Conservation (phyloP, 2,797 vertebrate species). For the Coreius guichenoti region DNA sequence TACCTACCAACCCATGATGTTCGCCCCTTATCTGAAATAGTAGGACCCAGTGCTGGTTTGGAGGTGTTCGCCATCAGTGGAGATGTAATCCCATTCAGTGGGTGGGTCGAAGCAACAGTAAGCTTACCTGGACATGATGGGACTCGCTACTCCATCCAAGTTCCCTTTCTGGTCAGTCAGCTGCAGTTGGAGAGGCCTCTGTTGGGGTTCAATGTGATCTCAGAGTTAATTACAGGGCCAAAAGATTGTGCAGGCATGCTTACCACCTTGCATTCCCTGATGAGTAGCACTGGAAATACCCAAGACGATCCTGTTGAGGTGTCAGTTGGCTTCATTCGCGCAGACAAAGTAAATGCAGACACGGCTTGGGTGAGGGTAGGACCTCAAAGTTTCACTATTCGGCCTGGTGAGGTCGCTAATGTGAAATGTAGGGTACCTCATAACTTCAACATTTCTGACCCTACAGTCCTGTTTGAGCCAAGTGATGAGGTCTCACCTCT, state of each 20-base stretch:
- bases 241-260: neutral
- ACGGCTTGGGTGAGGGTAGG: neutral
- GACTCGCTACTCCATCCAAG: neutral
- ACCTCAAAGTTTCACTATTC: neutral
- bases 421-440: neutral
- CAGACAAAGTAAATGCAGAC: neutral
- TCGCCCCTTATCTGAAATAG: neutral
- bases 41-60: conserved; percentile 5
- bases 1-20: neutral
- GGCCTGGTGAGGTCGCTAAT: neutral
- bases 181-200: neutral
- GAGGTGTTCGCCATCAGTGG: neutral
- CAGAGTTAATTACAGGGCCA: neutral
- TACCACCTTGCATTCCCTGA: neutral
- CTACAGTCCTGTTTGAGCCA: neutral
- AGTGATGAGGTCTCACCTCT: neutral
- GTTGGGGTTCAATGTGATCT: no score
- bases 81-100: neutral
- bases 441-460: neutral
- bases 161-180: neutral
- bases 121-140: neutral
- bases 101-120: neutral
- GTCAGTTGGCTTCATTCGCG: neutral
- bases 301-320: neutral
- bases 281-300: neutral